These are phyloP conservation scores for Catocala sponsa DNA, from an alignment of 2,888 invertebrate species.

Conservation along the genomic window DNA sequence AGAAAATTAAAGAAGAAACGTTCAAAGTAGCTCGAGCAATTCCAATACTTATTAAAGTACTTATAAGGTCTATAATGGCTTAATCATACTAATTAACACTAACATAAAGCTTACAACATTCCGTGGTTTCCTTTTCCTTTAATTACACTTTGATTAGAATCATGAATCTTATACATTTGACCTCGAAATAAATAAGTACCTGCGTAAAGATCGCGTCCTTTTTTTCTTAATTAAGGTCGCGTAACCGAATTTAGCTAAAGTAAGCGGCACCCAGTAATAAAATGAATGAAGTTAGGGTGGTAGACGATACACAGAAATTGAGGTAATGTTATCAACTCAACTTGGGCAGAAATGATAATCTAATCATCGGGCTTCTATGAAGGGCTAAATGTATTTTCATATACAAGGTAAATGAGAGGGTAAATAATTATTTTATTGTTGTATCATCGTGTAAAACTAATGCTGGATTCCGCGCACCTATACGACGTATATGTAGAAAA, in stretches of 20 bases:
- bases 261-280: constrained; percentile 40
- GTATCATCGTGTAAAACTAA: no score
- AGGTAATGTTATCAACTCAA: constrained; percentile 13
- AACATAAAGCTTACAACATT: constrained; percentile 41
- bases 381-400: constrained; percentile 12
- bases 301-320: constrained; percentile 27
- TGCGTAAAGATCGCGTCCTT: constrained; percentile 50
- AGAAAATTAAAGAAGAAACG: constrained; percentile 32
- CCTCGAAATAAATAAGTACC: constrained; percentile 53
- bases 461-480: no score
- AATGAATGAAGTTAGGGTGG: constrained; percentile 47
- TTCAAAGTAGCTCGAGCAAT: constrained; percentile 20
- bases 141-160: constrained; percentile 52
- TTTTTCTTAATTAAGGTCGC: constrained; percentile 56
- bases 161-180: constrained; percentile 51
- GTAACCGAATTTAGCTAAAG: constrained; percentile 52
- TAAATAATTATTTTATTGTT: no score
- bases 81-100: constrained; percentile 37
- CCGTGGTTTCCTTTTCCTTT: constrained; percentile 50
- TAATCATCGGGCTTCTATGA: constrained; percentile 10
- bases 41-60: constrained; percentile 11
- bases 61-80: constrained; percentile 29
- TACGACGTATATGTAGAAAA: no score
- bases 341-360: constrained; percentile 22
- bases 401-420: not conserved